Evolutionary conservation across 2,113 vertebrate genomes (phyloP).

Genomic region (Pelobates fuscus): DNA sequence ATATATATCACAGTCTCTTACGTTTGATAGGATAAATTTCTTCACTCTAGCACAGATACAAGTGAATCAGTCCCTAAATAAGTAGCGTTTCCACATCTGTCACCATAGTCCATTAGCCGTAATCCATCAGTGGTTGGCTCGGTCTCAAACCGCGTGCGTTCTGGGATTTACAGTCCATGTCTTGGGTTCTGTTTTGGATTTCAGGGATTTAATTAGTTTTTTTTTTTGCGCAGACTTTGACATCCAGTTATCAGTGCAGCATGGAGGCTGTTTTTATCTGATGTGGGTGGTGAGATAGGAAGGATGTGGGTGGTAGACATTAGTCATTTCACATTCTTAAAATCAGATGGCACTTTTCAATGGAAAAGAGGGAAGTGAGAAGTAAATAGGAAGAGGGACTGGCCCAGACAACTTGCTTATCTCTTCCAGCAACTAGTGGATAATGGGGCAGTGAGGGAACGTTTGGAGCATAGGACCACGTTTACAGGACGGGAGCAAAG

Average conservation of each 20-base stretch:
- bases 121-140: too few species aligned
- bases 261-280: conserved; percentile 12
- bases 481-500: background rate
- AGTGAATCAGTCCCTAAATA: too few species aligned
- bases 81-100: too few species aligned
- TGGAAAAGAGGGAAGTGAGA: conserved; percentile 45
- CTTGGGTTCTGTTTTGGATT: too few species aligned
- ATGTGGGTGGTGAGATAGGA: conserved; percentile 43
- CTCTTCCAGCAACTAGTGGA: conserved; percentile 23
- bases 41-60: too few species aligned
- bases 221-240: background rate
- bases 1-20: too few species aligned
- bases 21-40: too few species aligned
- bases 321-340: conserved; percentile 44
- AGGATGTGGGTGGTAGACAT: conserved; percentile 48
- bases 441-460: conserved; percentile 1
- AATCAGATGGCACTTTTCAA: conserved; percentile 43
- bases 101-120: too few species aligned
- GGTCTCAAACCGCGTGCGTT: too few species aligned
- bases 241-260: background rate
- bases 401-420: conserved; percentile 38
- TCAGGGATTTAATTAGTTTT: background rate
- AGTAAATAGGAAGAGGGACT: conserved; percentile 48
- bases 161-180: too few species aligned
- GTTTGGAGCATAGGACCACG: conserved; percentile 3